phyloP scores from a whole-genome alignment of 35 echinoderm and acorn worm species.

The Ptychodera flava region DNA sequence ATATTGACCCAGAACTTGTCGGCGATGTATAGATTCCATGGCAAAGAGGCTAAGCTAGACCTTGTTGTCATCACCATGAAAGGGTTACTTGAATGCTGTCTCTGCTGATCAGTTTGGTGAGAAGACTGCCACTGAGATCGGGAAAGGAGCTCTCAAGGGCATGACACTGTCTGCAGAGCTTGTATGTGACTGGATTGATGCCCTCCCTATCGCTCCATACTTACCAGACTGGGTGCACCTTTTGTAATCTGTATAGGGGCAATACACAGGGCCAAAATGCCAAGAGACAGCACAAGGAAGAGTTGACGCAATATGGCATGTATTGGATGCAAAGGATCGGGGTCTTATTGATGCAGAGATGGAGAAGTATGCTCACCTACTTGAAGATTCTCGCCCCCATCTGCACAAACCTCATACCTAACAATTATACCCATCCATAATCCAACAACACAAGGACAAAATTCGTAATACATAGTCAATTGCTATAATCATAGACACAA shows the following conservation, averaged over 20 bases:
- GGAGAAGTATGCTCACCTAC: not conserved
- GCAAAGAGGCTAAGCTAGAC: not conserved
- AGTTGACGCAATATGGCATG: too few relatives aligned
- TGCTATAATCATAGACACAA: too few relatives aligned
- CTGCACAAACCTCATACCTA: conserved; percentile 13
- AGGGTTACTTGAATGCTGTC: too few relatives aligned
- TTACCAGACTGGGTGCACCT: conserved; percentile 18
- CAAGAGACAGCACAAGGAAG: conserved; percentile 14
- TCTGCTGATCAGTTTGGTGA: conserved; percentile 35
- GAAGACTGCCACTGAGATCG: conserved; percentile 19
- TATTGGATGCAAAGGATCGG: conserved; percentile 19
- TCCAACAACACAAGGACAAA: too few relatives aligned
- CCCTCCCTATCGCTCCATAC: conserved; percentile 32
- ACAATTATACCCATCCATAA: conserved; percentile 14
- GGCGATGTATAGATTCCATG: conserved; percentile 17
- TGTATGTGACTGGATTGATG: conserved; percentile 32
- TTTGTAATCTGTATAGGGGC: conserved; percentile 8
- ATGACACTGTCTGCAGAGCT: conserved; percentile 27
- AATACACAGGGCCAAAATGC: too few relatives aligned
- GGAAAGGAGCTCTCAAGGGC: too few relatives aligned
- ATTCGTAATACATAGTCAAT: too few relatives aligned
- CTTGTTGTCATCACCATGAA: too few relatives aligned
- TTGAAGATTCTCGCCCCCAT: conserved; percentile 15
- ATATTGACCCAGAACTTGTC: conserved; percentile 18
- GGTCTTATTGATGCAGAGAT: conserved; percentile 7